Evolutionary conservation across 2,113 vertebrate species (phyloP).

Genomic region (Aegithalos caudatus): DNA sequence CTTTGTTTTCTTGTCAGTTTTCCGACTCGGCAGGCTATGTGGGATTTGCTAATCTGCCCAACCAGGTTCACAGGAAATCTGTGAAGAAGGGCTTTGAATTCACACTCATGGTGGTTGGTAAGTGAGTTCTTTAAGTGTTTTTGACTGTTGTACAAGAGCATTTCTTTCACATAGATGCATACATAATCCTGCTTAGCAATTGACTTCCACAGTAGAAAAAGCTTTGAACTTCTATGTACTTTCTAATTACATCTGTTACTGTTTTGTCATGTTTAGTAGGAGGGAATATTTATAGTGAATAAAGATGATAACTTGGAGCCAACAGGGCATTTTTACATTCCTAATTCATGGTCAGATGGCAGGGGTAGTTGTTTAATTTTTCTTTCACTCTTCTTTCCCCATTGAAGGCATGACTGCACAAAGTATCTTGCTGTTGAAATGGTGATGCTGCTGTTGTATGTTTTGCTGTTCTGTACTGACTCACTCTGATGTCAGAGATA

Average conservation of each 20-base stretch:
- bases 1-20: constrained; percentile 68
- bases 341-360: background rate
- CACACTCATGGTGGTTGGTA: constrained; percentile 85
- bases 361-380: background rate
- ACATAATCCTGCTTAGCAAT: background rate
- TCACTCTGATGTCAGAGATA: background rate
- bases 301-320: background rate
- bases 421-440: background rate
- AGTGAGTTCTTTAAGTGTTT: constrained; percentile 43
- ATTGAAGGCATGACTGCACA: background rate
- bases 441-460: background rate
- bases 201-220: background rate
- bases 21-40: constrained; percentile 82
- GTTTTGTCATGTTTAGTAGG: background rate
- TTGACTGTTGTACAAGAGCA: background rate
- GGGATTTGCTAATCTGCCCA: constrained; percentile 88
- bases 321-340: background rate
- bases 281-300: background rate
- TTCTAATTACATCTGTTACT: background rate
- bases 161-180: background rate
- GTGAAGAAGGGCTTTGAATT: constrained; percentile 92
- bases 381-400: background rate
- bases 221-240: background rate
- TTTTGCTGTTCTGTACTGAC: background rate
- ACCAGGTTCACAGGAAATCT: constrained; percentile 88